Base-by-base conservation (phyloP, 1,140 invertebrate genomes). In the Euglossa dilemma region DNA sequence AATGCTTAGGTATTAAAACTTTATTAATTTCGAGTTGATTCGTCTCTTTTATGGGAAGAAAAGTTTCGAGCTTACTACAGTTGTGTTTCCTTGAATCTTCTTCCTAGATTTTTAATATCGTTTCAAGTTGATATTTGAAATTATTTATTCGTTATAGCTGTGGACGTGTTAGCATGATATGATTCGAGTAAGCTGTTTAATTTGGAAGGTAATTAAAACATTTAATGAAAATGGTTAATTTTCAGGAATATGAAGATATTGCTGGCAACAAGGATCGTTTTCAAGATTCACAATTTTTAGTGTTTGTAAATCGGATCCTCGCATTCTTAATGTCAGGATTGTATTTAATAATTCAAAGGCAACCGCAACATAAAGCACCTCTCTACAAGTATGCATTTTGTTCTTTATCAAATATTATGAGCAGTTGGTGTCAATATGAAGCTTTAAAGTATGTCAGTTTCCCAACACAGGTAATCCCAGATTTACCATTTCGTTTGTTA, bases 371-470 rank as follows among this genome's bases (percentile, higher is more conserved):
- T 90, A 95, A 95, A 64, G 97, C 98, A 71, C 99, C 99, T 8
- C 95, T 99, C 6, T 99, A 99, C 93, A 98, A 99, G 95, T 99
- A 99, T 95, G 97, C 97, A 0, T 99, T 97, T 95, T 98, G 98
- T 92, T 99, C 99, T 1, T 96, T 99, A 88, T 99, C 98, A 25
- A 99, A 99, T 94, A 98, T 99, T 82, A 97, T 99, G 96, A 99
- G 98, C 92, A 99, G 98, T 61, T 99, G 99, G 99, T 99, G 98
- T 94, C 99, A 99, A 94, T 99, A 99, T 92, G 99, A 99, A 95
- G 99, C 99, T 36, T 95, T 99, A 6, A 99, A 99, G 94, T 99
- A 97, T 95, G 98, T 99, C 86, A 99, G 97, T 91, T 99, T 99
- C 94, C 99, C 99, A 6, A 98, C 98, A 63, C 99, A 99, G 95